Evolutionary conservation across 2,888 invertebrate genomes (phyloP).

Genomic region (Phalera bucephala): DNA sequence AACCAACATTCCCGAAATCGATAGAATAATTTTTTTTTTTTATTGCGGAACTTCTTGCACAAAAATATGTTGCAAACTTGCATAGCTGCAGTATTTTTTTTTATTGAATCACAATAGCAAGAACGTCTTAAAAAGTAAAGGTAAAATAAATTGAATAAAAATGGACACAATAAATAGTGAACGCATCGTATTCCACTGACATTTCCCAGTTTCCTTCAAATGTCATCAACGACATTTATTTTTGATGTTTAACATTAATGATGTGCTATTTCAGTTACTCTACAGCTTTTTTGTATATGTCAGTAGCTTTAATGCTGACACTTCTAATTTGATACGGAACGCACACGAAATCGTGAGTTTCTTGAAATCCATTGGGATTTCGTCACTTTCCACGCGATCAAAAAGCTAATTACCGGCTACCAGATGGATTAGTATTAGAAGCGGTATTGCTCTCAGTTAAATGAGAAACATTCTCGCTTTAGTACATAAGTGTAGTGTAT

Average conservation of each 20-base stretch:
- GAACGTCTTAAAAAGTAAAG: too few species aligned
- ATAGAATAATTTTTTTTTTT: too few species aligned
- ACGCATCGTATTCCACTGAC: too few species aligned
- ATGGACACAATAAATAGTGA: too few species aligned
- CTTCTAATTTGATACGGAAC: not conserved
- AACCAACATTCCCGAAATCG: too few species aligned
- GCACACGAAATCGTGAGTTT: constrained; percentile 7
- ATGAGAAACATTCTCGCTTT: constrained; percentile 68
- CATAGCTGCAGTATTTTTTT: too few species aligned
- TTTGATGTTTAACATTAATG: not conserved
- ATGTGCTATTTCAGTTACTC: constrained; percentile 5
- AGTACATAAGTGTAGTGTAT: constrained; percentile 68
- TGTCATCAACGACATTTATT: constrained; percentile 10
- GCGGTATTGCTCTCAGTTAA: constrained; percentile 41
- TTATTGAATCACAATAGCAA: too few species aligned
- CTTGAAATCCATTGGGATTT: constrained; percentile 29
- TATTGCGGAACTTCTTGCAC: too few species aligned
- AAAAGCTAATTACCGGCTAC: constrained; percentile 52
- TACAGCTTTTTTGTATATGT: not conserved
- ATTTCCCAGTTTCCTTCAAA: too few species aligned
- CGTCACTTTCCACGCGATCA: constrained; percentile 66
- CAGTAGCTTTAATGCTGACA: constrained; percentile 4
- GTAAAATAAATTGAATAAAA: too few species aligned
- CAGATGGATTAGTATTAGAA: constrained; percentile 47
- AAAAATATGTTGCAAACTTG: too few species aligned